Evolutionary conservation across 2,888 invertebrate genomes (phyloP).

Genomic region (Poecilus cupreus): DNA sequence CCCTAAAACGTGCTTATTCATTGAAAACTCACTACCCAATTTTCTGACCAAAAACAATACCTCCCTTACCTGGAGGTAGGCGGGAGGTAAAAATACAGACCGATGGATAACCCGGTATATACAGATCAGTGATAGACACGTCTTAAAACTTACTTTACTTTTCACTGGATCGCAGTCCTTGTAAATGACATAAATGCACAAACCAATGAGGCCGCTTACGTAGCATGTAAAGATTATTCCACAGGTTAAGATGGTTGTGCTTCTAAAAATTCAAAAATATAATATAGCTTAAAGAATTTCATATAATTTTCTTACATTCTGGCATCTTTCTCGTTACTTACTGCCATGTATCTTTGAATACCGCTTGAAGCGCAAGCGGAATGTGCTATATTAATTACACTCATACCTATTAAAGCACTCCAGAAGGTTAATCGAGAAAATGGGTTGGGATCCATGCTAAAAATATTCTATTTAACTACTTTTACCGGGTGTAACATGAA

Average conservation of each 20-base stretch:
- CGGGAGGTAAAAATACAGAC: too few species aligned
- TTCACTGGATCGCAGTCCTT: background rate
- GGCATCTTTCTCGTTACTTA: background rate
- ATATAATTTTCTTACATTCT: conserved; percentile 20
- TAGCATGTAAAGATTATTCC: background rate
- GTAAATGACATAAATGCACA: conserved; percentile 5
- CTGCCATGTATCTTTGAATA: background rate
- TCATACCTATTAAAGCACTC: background rate
- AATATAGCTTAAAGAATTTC: too few species aligned
- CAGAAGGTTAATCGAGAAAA: background rate
- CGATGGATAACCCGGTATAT: background rate
- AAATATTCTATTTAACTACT: too few species aligned
- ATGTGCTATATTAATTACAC: background rate
- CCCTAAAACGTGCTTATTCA: too few species aligned
- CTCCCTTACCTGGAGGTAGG: too few species aligned
- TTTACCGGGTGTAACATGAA: too few species aligned
- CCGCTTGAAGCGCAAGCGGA: background rate
- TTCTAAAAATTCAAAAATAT: background rate
- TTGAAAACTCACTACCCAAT: too few species aligned
- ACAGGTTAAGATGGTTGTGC: background rate
- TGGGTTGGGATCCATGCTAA: background rate
- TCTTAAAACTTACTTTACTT: background rate
- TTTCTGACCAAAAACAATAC: too few species aligned
- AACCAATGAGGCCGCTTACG: background rate
- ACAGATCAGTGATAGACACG: background rate